A percentile compares a stretch with the other conserved stretches of the same genome.
Evolutionary conservation across 1,140 invertebrate genomes (phyloP).

Genomic region (Helicoverpa armigera): DNA sequence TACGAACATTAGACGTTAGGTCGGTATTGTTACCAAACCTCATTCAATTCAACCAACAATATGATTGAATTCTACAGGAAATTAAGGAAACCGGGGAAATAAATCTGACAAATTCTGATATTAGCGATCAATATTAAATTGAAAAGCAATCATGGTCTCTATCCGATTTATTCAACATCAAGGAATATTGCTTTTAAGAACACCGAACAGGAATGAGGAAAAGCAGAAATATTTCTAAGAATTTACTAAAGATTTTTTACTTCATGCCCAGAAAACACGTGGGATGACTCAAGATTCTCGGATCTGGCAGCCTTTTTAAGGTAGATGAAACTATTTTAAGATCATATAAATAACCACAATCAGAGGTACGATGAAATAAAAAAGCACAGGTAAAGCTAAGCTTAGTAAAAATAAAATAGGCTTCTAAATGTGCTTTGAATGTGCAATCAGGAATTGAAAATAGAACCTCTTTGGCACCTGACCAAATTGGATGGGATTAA

Average conservation of each 20-base stretch:
- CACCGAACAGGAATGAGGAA: constrained; percentile 28
- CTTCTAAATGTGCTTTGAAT: background rate
- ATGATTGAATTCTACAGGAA: too few species aligned
- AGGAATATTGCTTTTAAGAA: constrained; percentile 25
- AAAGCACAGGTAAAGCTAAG: background rate
- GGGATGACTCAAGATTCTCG: constrained; percentile 6
- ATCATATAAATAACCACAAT: too few species aligned
- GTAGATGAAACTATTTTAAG: background rate
- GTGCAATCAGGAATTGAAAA: constrained; percentile 21
- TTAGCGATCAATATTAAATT: constrained; percentile 10
- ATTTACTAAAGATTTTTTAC: background rate
- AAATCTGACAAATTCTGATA: background rate
- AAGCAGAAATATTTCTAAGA: constrained; percentile 11
- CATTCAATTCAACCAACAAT: too few species aligned
- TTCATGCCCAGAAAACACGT: background rate
- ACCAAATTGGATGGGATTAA: constrained; percentile 28
- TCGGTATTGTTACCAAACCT: too few species aligned
- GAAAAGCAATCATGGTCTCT: constrained; percentile 5
- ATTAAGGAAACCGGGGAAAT: background rate
- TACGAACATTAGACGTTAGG: too few species aligned
- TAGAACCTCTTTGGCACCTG: constrained; percentile 25
- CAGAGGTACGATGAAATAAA: too few species aligned
- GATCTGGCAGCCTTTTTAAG: background rate
- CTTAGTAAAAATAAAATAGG: too few species aligned
- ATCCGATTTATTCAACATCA: constrained; percentile 8